Base-by-base conservation (phyloP, 2,113 vertebrate genomes). In the Cynoglossus semilaevis region DNA sequence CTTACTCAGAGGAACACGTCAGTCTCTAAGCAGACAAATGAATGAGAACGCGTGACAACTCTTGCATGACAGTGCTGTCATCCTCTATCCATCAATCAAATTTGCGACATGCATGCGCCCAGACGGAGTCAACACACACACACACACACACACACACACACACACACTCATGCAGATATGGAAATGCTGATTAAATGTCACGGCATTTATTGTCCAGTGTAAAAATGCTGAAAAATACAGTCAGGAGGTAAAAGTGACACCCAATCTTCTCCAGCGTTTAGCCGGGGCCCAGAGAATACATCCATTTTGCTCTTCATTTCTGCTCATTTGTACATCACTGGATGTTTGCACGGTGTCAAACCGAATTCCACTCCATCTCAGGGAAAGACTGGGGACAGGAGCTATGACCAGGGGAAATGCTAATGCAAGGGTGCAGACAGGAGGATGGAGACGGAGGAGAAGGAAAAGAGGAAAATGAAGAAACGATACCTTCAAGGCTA, bases 21-120 rank as follows among this genome's bases (percentile, higher is more conserved):
- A 53, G 70, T 71, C 67, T 75, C 58, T 38, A 15, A 51, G 15
- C 44, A 73, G 71, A 82, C 63, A 70, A 76, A 80, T 70, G 22
- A 63, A 63, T 56, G 53, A 60, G 72, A 83, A 79, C 59, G 64
- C 74, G 58, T 43, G 57, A 79, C 66, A 64, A 59, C 74, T 64
- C 74, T 67, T 78, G 64, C 49, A 49, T 64, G 72, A 74, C 59
- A 73, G 64, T 51, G n/a, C 56, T 45, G 72, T 79, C 80, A 47
- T 70, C 69, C 72, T 74, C 56, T 51, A 76, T 83, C 76, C 64
- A 65, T 83, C 80, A 81, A 50, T 83, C 73, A 77, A 48, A 15
- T 47, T 17, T 41, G 40, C 19, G 45, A 42, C 59, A 49, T 15
- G 54, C 12, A 51, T 51, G 50, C 17, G 12, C 45, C 62, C 12